A percentile compares a stretch with the other conserved stretches of the same genome.
Conservation (phyloP, 2,113 vertebrate species). For the Leiothrix lutea region DNA sequence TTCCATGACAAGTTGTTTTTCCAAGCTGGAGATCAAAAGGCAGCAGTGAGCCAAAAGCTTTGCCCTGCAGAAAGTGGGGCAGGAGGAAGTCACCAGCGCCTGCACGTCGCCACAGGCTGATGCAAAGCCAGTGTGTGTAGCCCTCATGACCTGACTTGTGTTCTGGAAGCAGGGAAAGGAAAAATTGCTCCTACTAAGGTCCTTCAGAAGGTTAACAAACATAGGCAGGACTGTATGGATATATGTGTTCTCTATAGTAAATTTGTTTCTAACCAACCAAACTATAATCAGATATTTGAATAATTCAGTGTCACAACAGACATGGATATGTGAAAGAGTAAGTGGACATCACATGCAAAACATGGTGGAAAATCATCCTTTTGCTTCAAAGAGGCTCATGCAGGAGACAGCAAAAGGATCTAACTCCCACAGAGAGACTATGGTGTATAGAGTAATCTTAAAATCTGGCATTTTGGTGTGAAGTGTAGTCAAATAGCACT, state of each 20-base stretch:
- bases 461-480: background rate
- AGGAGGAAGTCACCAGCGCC: background rate
- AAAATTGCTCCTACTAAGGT: background rate
- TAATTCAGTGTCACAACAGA: background rate
- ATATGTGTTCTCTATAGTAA: background rate
- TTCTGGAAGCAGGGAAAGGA: accelerated
- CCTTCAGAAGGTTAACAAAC: background rate
- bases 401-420: background rate
- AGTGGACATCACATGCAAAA: accelerated
- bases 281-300: background rate
- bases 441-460: background rate
- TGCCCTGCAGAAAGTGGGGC: background rate
- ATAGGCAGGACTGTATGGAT: background rate
- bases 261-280: background rate
- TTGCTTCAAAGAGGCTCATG: background rate
- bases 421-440: background rate
- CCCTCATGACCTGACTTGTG: background rate
- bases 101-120: background rate
- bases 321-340: background rate
- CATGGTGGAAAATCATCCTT: background rate
- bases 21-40: background rate
- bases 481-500: background rate
- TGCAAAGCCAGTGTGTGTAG: background rate
- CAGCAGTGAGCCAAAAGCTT: background rate
- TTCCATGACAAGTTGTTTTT: background rate